Percentiles rank a stretch among this genome's conserved stretches.
Evolutionary conservation across 2,113 vertebrate genomes (phyloP).

Genomic region (Tetraodon nigroviridis): DNA sequence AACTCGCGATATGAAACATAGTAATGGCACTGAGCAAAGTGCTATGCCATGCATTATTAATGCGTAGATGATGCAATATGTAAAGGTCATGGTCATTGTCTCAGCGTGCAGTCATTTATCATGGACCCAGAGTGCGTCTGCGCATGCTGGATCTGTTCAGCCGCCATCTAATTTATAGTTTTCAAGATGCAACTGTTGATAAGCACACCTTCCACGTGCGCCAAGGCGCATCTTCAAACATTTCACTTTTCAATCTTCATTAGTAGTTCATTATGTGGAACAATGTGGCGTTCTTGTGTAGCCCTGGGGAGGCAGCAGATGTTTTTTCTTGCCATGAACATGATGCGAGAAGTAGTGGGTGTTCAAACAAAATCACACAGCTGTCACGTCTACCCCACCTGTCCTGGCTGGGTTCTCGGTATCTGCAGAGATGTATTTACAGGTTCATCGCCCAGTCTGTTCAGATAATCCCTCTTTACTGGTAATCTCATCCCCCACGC

Average conservation of each 20-base stretch:
- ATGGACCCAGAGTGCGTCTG: slow-evolving; percentile 5
- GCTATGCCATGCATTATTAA: slow-evolving; percentile 74
- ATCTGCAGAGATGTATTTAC: slow-evolving; percentile 3
- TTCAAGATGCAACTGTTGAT: not conserved
- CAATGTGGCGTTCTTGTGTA: not conserved
- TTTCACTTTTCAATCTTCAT: not conserved
- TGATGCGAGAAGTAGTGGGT: no score
- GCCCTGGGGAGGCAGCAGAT: slow-evolving; percentile 26
- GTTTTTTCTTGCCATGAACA: slow-evolving; percentile 25
- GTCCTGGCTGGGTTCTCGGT: not conserved
- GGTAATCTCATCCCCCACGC: slow-evolving; percentile 63
- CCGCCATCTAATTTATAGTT: slow-evolving; percentile 14
- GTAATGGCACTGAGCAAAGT: slow-evolving; percentile 67
- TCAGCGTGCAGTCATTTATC: slow-evolving; percentile 41
- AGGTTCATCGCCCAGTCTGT: slow-evolving; percentile 16
- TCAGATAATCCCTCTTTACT: slow-evolving; percentile 49
- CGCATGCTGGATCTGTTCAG: slow-evolving; percentile 3
- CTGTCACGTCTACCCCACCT: slow-evolving; percentile 39
- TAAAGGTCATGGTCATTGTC: slow-evolving; percentile 66
- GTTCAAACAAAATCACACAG: slow-evolving; percentile 43
- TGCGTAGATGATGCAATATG: slow-evolving; percentile 65
- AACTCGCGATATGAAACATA: slow-evolving; percentile 61
- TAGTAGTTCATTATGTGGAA: slow-evolving; percentile 17
- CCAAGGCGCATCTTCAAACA: not conserved
- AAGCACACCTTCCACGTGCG: not conserved